Evolutionary conservation across 2,113 vertebrate species (phyloP).

Genomic region (Alethe castanea): DNA sequence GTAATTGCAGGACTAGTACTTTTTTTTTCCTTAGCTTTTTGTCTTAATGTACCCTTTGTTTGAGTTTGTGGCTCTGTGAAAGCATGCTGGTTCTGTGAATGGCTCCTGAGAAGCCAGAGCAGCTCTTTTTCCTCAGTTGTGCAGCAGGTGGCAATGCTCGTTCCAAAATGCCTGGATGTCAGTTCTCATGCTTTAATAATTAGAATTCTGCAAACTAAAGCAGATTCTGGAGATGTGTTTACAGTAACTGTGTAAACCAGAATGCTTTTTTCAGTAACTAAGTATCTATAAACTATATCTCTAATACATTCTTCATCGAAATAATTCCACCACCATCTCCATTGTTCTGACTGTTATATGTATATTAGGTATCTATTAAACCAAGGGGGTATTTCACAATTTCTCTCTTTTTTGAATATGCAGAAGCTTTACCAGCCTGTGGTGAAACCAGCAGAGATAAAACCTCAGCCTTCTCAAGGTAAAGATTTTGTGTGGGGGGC

Average conservation of each 20-base stretch:
- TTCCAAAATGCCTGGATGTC: neutral
- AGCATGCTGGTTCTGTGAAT: neutral
- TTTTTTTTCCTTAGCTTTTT: neutral
- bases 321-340: neutral
- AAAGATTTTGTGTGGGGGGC: neutral
- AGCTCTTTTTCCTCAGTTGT: neutral
- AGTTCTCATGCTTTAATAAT: neutral
- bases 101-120: neutral
- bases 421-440: conserved; percentile 78
- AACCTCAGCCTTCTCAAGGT: conserved; percentile 77
- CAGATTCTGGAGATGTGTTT: neutral
- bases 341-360: neutral
- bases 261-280: neutral
- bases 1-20: neutral
- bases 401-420: neutral
- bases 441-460: conserved; percentile 71
- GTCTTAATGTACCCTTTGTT: neutral
- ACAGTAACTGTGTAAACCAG: neutral
- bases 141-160: conserved; percentile 21
- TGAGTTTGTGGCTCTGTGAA: neutral
- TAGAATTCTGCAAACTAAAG: neutral
- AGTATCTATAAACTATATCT: neutral
- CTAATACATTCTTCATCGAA: neutral
- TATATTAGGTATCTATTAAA: neutral
- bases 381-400: neutral